These are phyloP conservation scores for Tupaia chinensis DNA, from an alignment of 2,113 vertebrate genomes.

Conservation along the genomic window DNA sequence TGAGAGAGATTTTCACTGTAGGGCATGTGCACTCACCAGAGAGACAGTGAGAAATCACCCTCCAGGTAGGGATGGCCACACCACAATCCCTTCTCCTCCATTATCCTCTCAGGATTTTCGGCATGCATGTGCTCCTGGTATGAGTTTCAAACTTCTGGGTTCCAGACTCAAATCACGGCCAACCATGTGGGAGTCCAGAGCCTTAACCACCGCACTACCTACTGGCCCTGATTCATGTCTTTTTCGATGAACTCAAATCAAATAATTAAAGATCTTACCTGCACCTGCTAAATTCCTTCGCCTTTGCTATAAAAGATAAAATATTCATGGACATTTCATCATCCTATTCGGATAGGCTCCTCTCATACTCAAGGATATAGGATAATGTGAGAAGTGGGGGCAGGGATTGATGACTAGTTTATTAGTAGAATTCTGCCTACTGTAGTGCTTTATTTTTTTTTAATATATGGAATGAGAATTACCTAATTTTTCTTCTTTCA, in stretches of 20 bases:
- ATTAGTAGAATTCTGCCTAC: background rate
- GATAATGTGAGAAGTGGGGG: background rate
- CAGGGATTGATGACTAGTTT: background rate
- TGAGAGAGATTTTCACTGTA: too few relatives aligned
- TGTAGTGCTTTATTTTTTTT: background rate
- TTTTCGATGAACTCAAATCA: background rate
- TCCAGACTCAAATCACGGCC: too few relatives aligned
- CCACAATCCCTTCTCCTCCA: too few relatives aligned
- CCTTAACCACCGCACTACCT: too few relatives aligned
- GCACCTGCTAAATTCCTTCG: background rate
- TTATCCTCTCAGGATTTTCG: too few relatives aligned
- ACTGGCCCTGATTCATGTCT: background rate
- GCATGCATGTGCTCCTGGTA: too few relatives aligned
- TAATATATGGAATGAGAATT: background rate
- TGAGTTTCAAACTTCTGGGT: too few relatives aligned
- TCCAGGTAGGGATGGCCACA: too few relatives aligned
- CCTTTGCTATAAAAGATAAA: background rate
- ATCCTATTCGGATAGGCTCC: background rate
- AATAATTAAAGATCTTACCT: background rate
- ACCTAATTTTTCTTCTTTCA: background rate
- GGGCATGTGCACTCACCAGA: too few relatives aligned
- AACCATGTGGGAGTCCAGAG: too few relatives aligned
- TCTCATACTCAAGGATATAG: background rate
- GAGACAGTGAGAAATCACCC: too few relatives aligned
- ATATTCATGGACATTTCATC: background rate